Evolutionary conservation across 2,113 vertebrate genomes (phyloP), one percentile per base, ranked within the genome.

Genomic region (Syngnathoides biaculeatus): DNA sequence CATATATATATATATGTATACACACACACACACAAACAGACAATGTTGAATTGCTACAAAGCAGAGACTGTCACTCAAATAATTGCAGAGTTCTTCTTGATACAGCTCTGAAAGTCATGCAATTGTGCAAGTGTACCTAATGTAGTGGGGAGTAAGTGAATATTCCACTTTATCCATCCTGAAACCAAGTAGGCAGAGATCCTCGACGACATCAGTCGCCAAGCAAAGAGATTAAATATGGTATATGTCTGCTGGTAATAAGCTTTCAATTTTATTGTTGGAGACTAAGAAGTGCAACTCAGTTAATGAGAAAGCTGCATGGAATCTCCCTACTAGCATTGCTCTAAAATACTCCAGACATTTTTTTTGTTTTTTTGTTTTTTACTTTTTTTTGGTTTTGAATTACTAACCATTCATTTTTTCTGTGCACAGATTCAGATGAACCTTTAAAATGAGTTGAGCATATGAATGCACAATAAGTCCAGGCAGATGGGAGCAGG

Each of bases 401-500:
- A 79, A 79, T 73, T 65, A 67, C 40, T 4, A 22, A 67, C 52
- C 42, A 62, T 72, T 26, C 50, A 13, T 67, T 27, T 26, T 62
- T 40, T 53, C 35, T 65, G 65, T 70, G 68, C 64, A 62, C 26
- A 40, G 63, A 73, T 83, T 79, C 45, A 73, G 58, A 73, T 50
- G 60, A 72, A 69, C 50, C 67, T 79, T 78, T 61, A 81, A 76
- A 35, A 82, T 64, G 45, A 72, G 38, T 17, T 24, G 68, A 69
- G 78, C 67, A 78, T 77, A 62, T 73, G 66, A 81, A 81, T 69
- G 68, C 67, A 77, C 71, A 82, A 83, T 73, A 72, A 74, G 72
- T 72, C 70, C 66, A 69, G 70, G 67, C 65, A 77, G 63, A 68
- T 65, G 56, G 67, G 64, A 62, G 68, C 64, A 70, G 69, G 65